Evolutionary conservation across 2,113 vertebrate genomes (phyloP).

Genomic region (Hystrix brachyura): DNA sequence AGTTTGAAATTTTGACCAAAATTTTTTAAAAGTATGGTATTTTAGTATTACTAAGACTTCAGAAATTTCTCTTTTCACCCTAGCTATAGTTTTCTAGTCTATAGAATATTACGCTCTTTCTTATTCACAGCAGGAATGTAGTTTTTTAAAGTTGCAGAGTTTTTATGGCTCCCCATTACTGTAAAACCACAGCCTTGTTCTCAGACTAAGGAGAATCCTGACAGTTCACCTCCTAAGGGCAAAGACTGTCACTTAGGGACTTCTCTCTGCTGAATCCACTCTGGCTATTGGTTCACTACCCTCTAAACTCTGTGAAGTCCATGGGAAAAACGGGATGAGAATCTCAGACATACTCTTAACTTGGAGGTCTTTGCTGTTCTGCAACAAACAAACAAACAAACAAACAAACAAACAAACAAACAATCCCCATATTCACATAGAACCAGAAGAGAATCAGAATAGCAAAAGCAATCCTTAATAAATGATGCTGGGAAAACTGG

Average conservation of each 20-base stretch:
- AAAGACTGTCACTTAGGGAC: rapidly evolving
- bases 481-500: not conserved
- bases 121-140: not conserved
- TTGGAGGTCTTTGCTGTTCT: not conserved
- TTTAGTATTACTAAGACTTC: not conserved
- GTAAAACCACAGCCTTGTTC: not conserved
- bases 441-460: not conserved
- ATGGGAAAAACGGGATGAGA: not conserved
- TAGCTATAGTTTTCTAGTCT: not conserved
- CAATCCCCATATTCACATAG: not conserved
- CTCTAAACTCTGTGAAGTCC: too few relatives aligned
- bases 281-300: not conserved
- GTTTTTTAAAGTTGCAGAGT: not conserved
- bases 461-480: not conserved
- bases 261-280: not conserved
- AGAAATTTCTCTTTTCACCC: not conserved
- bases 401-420: not conserved
- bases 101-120: not conserved
- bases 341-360: not conserved
- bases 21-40: not conserved
- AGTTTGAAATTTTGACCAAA: not conserved
- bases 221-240: rapidly evolving
- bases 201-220: not conserved
- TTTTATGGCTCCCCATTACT: not conserved
- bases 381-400: not conserved